Evolutionary conservation across 2,113 vertebrate species (phyloP).

Genomic region (Equus przewalskii): DNA sequence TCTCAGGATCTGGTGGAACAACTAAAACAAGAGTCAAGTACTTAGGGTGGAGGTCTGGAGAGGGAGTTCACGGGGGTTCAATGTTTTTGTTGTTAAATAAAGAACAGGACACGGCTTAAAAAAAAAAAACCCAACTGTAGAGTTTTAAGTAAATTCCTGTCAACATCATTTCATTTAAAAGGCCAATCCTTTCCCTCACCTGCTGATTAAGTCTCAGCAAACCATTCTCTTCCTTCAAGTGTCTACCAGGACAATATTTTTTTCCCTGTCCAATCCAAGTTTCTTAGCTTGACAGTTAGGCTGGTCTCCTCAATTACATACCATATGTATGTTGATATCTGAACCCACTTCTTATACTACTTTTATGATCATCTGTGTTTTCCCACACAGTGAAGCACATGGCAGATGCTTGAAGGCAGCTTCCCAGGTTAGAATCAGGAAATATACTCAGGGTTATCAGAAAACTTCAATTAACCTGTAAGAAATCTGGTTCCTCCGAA

Average conservation of each 20-base stretch:
- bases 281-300: neutral
- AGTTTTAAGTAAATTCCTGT: neutral
- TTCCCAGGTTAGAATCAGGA: neutral
- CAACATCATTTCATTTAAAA: neutral
- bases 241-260: neutral
- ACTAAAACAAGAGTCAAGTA: neutral
- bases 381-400: neutral
- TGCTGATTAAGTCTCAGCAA: neutral
- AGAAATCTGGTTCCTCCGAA: neutral
- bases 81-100: neutral
- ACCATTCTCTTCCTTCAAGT: neutral
- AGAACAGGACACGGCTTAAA: neutral
- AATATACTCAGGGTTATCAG: neutral
- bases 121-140: neutral
- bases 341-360: neutral
- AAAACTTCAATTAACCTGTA: neutral
- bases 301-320: neutral
- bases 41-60: neutral
- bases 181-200: neutral
- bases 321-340: neutral
- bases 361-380: neutral
- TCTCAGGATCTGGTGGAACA: neutral
- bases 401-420: neutral
- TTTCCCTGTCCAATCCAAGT: neutral
- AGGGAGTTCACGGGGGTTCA: neutral